Percentiles rank a stretch among this genome's conserved stretches.
phyloP scores from a whole-genome alignment of 2,113 vertebrate species.

The Chroicocephalus ridibundus region DNA sequence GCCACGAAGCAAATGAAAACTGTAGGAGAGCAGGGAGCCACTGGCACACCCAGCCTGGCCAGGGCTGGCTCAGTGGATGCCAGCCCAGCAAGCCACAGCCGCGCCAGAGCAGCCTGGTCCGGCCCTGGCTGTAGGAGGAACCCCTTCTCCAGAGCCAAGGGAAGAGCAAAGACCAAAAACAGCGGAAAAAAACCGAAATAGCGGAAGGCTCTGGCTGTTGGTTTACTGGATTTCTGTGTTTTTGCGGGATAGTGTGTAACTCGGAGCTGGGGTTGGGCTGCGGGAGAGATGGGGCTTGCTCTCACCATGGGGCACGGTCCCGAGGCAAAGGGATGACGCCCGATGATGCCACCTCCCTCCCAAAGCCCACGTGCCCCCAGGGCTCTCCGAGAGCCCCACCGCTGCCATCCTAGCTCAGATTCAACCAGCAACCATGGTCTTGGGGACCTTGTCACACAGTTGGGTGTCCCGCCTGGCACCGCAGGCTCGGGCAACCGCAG shows the following conservation, averaged over 20 bases:
- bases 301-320: accelerated
- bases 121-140: not conserved
- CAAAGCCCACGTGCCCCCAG: accelerated
- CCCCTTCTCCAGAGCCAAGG: not conserved
- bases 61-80: not conserved
- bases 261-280: not conserved
- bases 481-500: accelerated
- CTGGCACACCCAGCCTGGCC: not conserved
- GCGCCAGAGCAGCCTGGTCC: accelerated
- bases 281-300: not conserved
- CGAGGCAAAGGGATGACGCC: not conserved
- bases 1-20: not conserved
- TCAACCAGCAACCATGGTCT: not conserved
- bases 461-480: accelerated
- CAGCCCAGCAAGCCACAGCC: not conserved
- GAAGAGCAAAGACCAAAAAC: not conserved
- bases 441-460: accelerated
- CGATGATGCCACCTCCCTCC: not conserved
- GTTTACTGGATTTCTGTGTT: not conserved
- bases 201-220: not conserved
- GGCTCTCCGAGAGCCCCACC: not conserved
- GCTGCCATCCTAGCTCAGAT: not conserved
- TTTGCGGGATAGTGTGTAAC: not conserved
- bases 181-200: not conserved
- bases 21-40: accelerated